These are phyloP conservation scores for Scaptomyza flava DNA, from an alignment of 2,888 invertebrate species.

Conservation along the genomic window DNA sequence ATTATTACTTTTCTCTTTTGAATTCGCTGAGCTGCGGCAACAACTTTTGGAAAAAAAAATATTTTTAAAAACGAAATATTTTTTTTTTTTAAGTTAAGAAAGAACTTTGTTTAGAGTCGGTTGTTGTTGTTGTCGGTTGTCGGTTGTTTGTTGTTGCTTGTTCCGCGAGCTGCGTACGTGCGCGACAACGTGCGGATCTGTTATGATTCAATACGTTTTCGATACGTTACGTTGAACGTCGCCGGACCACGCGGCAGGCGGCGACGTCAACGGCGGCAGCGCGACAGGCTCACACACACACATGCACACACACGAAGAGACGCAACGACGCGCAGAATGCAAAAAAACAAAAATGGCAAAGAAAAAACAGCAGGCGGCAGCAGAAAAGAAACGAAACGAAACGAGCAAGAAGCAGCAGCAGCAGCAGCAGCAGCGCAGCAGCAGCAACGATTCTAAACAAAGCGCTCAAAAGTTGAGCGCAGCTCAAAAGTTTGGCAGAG, in stretches of 20 bases:
- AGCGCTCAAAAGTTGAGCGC: slow-evolving; percentile 54
- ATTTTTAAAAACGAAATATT: slow-evolving; percentile 19
- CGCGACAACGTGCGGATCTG: slow-evolving; percentile 84
- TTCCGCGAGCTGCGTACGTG: slow-evolving; percentile 83
- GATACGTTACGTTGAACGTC: slow-evolving; percentile 74
- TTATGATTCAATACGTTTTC: slow-evolving; percentile 82
- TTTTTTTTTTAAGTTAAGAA: slow-evolving; percentile 15
- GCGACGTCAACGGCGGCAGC: slow-evolving; percentile 69
- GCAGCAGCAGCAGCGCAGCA: slow-evolving; percentile 15
- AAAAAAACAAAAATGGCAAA: slow-evolving; percentile 40
- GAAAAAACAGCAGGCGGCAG: slow-evolving; percentile 29
- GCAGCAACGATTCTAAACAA: slow-evolving; percentile 50
- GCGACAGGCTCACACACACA: slow-evolving; percentile 60
- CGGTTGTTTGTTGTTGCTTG: slow-evolving; percentile 59
- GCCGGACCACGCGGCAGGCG: slow-evolving; percentile 70
- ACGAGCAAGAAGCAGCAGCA: slow-evolving; percentile 32
- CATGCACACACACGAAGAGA: slow-evolving; percentile 33
- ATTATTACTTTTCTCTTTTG: slow-evolving; percentile 7
- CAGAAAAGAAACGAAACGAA: slow-evolving; percentile 27
- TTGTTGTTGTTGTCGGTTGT: slow-evolving; percentile 26
- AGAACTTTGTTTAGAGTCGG: slow-evolving; percentile 25
- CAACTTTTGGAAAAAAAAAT: slow-evolving; percentile 30
- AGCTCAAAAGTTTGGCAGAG: slow-evolving; percentile 44
- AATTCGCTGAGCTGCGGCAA: slow-evolving; percentile 44
- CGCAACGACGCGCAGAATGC: slow-evolving; percentile 67